A percentile compares a stretch with the other conserved stretches of the same genome.
Evolutionary conservation across 1,140 invertebrate species (phyloP).

Genomic region (Plutomurus gul): DNA sequence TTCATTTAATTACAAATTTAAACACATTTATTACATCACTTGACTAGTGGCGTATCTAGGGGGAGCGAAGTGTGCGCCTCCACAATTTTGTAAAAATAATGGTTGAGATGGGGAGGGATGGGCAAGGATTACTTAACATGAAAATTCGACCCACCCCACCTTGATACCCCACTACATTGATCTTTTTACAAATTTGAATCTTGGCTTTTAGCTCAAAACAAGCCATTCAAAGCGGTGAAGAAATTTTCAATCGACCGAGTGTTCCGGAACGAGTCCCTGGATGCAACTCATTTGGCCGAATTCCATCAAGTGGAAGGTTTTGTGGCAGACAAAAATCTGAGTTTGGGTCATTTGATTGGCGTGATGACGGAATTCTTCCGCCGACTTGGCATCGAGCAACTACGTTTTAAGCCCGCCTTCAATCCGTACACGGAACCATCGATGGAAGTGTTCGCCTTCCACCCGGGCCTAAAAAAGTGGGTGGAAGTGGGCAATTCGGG

Average conservation of each 20-base stretch:
- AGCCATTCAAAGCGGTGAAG: constrained; percentile 85
- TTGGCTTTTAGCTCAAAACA: constrained; percentile 57
- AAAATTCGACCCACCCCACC: no score
- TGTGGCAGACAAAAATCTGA: constrained; percentile 87
- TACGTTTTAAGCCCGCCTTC: constrained; percentile 98
- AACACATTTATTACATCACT: no score
- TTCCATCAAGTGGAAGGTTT: constrained; percentile 99
- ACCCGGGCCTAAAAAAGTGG: constrained; percentile 77
- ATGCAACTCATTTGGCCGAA: constrained; percentile 98
- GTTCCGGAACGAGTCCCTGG: constrained; percentile 97
- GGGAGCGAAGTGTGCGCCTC: no score
- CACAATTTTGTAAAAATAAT: no score
- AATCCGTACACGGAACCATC: constrained; percentile 99
- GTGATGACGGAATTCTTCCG: constrained; percentile 88
- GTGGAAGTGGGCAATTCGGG: constrained; percentile 93
- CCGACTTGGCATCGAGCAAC: constrained; percentile 89
- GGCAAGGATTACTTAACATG: no score
- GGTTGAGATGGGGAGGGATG: no score
- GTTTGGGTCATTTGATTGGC: constrained; percentile 92
- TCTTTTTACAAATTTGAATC: not conserved
- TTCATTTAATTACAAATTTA: no score
- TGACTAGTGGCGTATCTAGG: no score
- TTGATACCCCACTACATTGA: no score
- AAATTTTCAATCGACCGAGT: constrained; percentile 99
- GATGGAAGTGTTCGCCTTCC: constrained; percentile 99